A percentile compares a stretch with the other conserved stretches of the same genome.
phyloP scores from a whole-genome alignment of 37 sponge, comb jelly and placozoan genomes.

The Petrosia ficiformis region DNA sequence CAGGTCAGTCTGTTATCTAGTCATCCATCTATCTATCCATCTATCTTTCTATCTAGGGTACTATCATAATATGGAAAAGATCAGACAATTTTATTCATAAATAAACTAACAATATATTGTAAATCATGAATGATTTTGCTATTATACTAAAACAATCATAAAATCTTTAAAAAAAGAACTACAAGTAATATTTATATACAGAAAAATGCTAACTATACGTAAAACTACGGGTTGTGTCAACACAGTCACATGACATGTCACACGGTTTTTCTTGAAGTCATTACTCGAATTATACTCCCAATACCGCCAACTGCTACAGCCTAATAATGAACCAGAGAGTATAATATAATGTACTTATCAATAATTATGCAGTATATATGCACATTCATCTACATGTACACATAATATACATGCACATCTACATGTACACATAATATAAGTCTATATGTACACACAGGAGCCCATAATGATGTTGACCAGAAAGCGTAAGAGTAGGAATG shows the following conservation, averaged over 20 bases:
- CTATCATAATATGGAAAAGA: slow-evolving; percentile 79
- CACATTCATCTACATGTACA: too few species aligned
- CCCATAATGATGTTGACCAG: too few species aligned
- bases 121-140: too few species aligned
- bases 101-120: background rate
- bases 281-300: slow-evolving; percentile 90
- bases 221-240: too few species aligned
- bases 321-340: slow-evolving; percentile 53
- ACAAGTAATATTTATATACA: background rate
- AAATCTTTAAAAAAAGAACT: background rate
- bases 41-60: slow-evolving; percentile 37
- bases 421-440: slow-evolving; percentile 76
- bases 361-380: background rate
- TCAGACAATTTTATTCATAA: background rate
- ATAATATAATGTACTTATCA: background rate
- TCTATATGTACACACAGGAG: too few species aligned
- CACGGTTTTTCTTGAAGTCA: slow-evolving; percentile 91
- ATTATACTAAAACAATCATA: too few species aligned
- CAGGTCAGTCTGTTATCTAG: slow-evolving; percentile 33
- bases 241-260: too few species aligned
- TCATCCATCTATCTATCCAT: slow-evolving; percentile 16
- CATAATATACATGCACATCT: too few species aligned
- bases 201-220: background rate
- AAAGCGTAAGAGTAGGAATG: too few species aligned
- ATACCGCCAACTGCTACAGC: slow-evolving; percentile 76